These are phyloP conservation scores for Etheostoma nigrum DNA, from an alignment of 2,797 vertebrate genomes.

Conservation along the genomic window DNA sequence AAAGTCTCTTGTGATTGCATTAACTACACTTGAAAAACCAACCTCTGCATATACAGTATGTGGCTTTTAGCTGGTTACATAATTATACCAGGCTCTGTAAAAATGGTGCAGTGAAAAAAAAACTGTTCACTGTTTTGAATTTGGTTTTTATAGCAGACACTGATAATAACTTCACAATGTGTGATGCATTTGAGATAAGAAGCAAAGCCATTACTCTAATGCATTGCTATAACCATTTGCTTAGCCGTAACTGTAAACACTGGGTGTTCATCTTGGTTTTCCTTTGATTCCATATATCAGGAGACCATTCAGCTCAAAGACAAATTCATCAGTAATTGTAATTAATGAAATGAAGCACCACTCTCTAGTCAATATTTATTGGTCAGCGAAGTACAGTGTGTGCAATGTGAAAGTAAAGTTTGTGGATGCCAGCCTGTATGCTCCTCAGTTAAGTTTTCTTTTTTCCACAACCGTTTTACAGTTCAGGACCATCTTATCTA, in stretches of 20 bases:
- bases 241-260: background rate
- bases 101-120: background rate
- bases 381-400: constrained; percentile 42
- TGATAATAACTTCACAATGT: background rate
- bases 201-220: constrained; percentile 4
- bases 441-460: background rate
- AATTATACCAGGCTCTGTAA: background rate
- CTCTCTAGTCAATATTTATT: constrained; percentile 60
- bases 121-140: background rate
- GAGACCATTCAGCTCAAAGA: constrained; percentile 22
- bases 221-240: constrained; percentile 14
- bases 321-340: constrained; percentile 53
- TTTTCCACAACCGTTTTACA: constrained; percentile 16
- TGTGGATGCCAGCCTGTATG: background rate
- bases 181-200: constrained; percentile 1
- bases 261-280: constrained; percentile 11
- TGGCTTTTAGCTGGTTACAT: background rate
- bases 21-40: background rate
- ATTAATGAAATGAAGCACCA: constrained; percentile 54
- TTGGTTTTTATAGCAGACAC: background rate
- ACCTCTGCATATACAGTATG: background rate
- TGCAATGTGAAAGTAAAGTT: constrained; percentile 17
- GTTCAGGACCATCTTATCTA: constrained; percentile 3
- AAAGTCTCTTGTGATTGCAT: background rate
- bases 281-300: constrained; percentile 22